phyloP scores from a whole-genome alignment of 2,113 vertebrate species.

The Tragelaphus imberbis region DNA sequence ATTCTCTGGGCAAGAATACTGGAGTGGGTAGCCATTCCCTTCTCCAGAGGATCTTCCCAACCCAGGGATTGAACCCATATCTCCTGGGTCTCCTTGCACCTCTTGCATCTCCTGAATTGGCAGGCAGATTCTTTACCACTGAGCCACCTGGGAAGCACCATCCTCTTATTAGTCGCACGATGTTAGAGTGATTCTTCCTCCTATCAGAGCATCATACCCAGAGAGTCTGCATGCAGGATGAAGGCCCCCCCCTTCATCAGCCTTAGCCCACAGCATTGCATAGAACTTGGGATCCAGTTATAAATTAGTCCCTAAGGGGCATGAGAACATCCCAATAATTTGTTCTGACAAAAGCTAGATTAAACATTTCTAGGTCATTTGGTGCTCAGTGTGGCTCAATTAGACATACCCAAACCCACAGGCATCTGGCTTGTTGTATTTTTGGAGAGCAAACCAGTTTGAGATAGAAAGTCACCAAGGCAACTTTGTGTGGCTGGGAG shows the following conservation, averaged over 20 bases:
- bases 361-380: constrained; percentile 61
- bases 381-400: constrained; percentile 12
- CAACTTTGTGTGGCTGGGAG: not conserved
- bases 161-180: not conserved
- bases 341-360: constrained; percentile 58
- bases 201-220: not conserved
- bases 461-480: not conserved
- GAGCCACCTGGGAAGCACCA: not conserved
- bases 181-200: not conserved
- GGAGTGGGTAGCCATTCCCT: not conserved
- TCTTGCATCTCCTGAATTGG: not conserved
- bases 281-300: not conserved
- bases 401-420: constrained; percentile 14
- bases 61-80: not conserved
- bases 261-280: not conserved
- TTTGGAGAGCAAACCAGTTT: not conserved
- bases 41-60: not conserved
- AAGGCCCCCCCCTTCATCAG: not conserved
- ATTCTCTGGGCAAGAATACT: not conserved
- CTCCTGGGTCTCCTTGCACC: not conserved
- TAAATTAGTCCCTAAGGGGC: not conserved
- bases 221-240: not conserved
- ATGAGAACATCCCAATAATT: constrained; percentile 7
- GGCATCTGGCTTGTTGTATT: constrained; percentile 36
- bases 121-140: not conserved